These are phyloP conservation scores for Entomyzon cyanotis DNA, from an alignment of 2,113 vertebrate genomes.

Conservation along the genomic window DNA sequence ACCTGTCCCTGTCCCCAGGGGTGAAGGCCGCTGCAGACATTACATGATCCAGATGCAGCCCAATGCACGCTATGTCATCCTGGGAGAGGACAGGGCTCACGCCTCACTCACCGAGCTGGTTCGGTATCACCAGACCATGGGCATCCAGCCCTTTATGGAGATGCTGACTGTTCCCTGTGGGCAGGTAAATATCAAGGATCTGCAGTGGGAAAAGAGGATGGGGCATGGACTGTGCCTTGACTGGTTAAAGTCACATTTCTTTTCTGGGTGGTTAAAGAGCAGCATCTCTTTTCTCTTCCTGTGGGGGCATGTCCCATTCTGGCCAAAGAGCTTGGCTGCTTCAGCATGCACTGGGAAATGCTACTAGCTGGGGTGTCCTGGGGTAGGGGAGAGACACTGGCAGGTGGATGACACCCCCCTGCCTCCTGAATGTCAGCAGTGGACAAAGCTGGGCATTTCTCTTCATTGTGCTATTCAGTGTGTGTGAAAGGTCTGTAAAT, in stretches of 20 bases:
- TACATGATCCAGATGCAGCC: conserved; percentile 78
- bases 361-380: background rate
- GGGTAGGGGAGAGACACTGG: background rate
- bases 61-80: conserved; percentile 75
- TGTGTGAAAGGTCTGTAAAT: background rate
- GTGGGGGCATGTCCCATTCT: background rate
- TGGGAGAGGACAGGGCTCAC: conserved; percentile 76
- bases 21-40: conserved; percentile 66
- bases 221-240: background rate
- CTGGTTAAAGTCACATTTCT: no score
- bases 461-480: fast-evolving
- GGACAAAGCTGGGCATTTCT: background rate
- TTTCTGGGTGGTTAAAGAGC: no score
- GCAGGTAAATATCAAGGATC: conserved; percentile 29
- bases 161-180: conserved; percentile 68
- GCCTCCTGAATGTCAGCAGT: background rate
- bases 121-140: conserved; percentile 63
- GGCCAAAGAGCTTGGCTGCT: background rate
- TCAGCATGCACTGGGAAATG: background rate
- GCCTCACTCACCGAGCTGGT: conserved; percentile 67
- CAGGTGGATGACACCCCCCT: fast-evolving
- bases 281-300: background rate
- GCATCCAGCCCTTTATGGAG: conserved; percentile 78
- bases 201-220: background rate
- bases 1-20: conserved; percentile 32